Conservation (phyloP, 2,888 invertebrate genomes). For the Cryptus viduatorius region DNA sequence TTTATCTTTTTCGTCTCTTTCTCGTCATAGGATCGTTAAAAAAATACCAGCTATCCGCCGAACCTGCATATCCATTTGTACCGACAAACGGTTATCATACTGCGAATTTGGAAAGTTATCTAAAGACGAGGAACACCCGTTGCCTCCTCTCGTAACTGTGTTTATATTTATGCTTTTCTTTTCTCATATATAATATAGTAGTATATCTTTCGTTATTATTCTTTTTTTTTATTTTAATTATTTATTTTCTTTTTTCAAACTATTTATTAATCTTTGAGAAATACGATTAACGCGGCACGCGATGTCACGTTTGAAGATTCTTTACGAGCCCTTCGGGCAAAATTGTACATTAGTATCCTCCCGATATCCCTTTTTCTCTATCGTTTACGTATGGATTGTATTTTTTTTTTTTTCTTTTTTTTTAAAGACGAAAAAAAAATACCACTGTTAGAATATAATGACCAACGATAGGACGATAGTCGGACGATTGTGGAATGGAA, state of each 20-base stretch:
- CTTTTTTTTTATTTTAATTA: neutral
- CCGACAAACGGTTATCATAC: slow-evolving; percentile 12
- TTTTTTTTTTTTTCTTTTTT: neutral
- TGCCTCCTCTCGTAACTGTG: slow-evolving; percentile 3
- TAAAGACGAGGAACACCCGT: slow-evolving; percentile 5
- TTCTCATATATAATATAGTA: slow-evolving; percentile 18
- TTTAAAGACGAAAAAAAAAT: neutral
- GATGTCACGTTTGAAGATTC: neutral
- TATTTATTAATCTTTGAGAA: slow-evolving; percentile 38
- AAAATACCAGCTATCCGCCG: slow-evolving; percentile 53
- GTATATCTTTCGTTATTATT: slow-evolving; percentile 15
- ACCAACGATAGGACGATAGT: slow-evolving; percentile 25
- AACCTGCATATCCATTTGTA: slow-evolving; percentile 34
- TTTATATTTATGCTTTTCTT: neutral
- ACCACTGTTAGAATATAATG: neutral
- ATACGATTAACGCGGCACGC: slow-evolving; percentile 20
- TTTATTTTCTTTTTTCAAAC: slow-evolving; percentile 1
- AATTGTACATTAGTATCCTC: slow-evolving; percentile 34
- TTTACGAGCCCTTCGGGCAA: neutral
- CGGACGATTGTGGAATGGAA: slow-evolving; percentile 47
- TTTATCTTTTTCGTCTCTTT: neutral
- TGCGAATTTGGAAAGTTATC: slow-evolving; percentile 35
- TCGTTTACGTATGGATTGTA: neutral
- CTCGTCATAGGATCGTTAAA: slow-evolving; percentile 41
- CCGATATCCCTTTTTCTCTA: neutral